Evolutionary conservation across 2,888 invertebrate species (phyloP), one percentile per base, ranked within the genome.

Genomic region (Thalpophila matura): DNA sequence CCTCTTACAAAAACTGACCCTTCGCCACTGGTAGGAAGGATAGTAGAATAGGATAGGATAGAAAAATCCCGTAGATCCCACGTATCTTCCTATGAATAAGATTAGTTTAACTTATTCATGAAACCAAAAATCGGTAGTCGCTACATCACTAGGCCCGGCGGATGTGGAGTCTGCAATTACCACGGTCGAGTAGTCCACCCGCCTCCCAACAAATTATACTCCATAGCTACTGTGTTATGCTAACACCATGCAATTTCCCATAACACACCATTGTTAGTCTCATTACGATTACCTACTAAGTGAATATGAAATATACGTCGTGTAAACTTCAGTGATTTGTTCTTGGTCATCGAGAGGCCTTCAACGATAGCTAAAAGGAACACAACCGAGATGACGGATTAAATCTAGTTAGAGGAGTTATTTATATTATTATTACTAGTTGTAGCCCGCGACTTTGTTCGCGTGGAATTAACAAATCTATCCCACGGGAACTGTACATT

Each of bases 121-220:
- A 18, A 20, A 55, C 26, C 7, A 26, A 5, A 46, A 42, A 45
- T n/a, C 10, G 9, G 14, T 24, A 9, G 6, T 14, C 7, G 12
- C 7, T 29, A 51, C 72, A 71, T 64, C 77, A 75, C 72, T 72
- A 72, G 33, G 3, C 0, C 24, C 6, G 43, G 42, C 72, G 72
- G 72, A 72, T 49, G 58, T 43, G 12, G 2, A 55, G 35, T 35
- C 27, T 20, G 27, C 51, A 64, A 72, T 72, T 76, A 66, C 14
- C 47, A 55, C 65, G 64, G 47, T 76, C 31, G 29, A 56, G 18
- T 42, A 35, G 54, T 22, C 20, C 26, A 20, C 29, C 74, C 18
- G 47, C 33, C 38, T 27, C 10, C 42, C 14, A 14, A 18, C 6
- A 64, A 72, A 76, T 76, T 76, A 72, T 20, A 55, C 42, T 4